Conservation (phyloP, 2,888 invertebrate species). For the Sinhomidia bicolor region DNA sequence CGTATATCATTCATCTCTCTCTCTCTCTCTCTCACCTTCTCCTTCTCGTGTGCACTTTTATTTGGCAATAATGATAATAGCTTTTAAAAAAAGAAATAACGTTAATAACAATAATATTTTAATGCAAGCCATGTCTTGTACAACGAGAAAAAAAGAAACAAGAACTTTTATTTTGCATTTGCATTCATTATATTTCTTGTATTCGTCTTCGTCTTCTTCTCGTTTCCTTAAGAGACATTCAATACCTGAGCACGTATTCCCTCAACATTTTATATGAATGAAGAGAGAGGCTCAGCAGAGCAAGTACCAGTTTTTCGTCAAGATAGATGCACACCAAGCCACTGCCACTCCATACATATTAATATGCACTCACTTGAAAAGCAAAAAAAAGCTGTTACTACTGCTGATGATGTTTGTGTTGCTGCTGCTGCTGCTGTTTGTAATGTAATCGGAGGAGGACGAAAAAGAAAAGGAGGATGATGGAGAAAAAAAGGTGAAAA, state of each 20-base stretch:
- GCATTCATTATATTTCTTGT: constrained; percentile 36
- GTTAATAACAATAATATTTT: constrained; percentile 57
- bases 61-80: constrained; percentile 37
- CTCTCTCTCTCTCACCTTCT: no score
- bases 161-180: constrained; percentile 25
- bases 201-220: no score
- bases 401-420: neutral
- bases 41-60: constrained; percentile 32
- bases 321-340: constrained; percentile 7
- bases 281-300: constrained; percentile 19
- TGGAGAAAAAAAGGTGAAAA: constrained; percentile 40
- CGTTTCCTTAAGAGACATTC: constrained; percentile 21
- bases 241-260: constrained; percentile 50
- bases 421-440: constrained; percentile 2
- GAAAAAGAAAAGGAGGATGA: neutral
- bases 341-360: constrained; percentile 49
- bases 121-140: constrained; percentile 49
- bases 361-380: constrained; percentile 43
- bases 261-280: constrained; percentile 40
- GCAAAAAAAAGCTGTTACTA: neutral
- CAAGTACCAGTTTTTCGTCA: constrained; percentile 61
- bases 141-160: constrained; percentile 2
- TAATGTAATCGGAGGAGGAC: constrained; percentile 23
- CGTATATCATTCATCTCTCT: neutral
- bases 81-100: constrained; percentile 47